Base-by-base conservation (phyloP, 2,888 invertebrate species). In the Chrysomela aeneicollis region DNA sequence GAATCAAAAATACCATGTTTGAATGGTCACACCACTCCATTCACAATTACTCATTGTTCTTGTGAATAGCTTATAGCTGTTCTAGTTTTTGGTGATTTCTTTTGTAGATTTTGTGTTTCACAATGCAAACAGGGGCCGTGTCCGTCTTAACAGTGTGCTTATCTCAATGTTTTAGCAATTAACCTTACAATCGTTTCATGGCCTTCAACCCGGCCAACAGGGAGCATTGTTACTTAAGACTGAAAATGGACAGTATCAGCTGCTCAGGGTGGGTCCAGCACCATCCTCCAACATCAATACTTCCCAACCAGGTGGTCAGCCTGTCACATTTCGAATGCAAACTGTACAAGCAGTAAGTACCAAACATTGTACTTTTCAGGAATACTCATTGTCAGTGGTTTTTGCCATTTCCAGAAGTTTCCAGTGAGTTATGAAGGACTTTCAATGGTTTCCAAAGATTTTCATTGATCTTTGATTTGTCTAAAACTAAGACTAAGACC, bases 161-260 rank as follows among this genome's bases (percentile, higher is more conserved):
- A 64, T 73, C 69, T 73, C 68, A 54, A 66, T 72, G 67, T 87
- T 89, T 71, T 78, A 83, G 83, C 83, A 93, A 90, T 91, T 94
- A 85, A 94, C 95, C 78, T 87, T 95, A 84, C 93, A 94, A 87
- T 88, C 93, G 80, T 87, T 95, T 78, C 92, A 92, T 84, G 91
- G 92, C 81, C 87, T 94, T 74, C 94, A 93, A 85, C 90, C 93
- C 74, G 92, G 93, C 82, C 92, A 94, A 83, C 94, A 93, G 84
- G 91, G 91, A 69, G 93, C 95, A 82, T 88, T 97, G 83, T 88
- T 97, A 82, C 88, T 97, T 83, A 97, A 96, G 88, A 97, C 97
- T 81, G 97, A 97, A 86, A 96, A 94, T 87, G 97, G 97, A 80
- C 95, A 95, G 84, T 94, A 93, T 85, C 96, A 97, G 84, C 87